Conservation (phyloP, 2,113 vertebrate species). For the Strigops habroptila region DNA sequence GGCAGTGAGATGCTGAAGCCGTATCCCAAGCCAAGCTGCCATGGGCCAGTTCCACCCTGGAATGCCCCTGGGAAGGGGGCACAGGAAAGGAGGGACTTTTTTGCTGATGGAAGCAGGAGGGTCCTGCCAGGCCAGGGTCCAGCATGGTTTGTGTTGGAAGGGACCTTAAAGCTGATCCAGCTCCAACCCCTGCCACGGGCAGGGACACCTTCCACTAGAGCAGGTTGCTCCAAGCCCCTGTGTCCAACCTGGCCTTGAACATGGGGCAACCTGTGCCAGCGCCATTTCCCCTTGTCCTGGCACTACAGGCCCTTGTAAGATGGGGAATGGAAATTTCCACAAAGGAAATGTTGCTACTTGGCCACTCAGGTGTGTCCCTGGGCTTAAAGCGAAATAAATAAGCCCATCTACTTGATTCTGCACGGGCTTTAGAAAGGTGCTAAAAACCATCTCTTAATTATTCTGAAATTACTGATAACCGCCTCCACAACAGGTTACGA, state of each 20-base stretch:
- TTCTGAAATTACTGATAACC: conserved; percentile 28
- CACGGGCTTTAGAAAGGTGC: not conserved
- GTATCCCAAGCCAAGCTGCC: not conserved
- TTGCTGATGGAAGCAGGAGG: not conserved
- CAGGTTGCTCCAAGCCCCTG: not conserved
- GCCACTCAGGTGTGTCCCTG: fast-evolving
- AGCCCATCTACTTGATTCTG: not conserved
- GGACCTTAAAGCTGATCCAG: not conserved
- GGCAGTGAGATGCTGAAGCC: not conserved
- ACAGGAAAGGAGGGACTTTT: not conserved
- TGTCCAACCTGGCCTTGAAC: not conserved
- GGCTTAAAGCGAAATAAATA: not conserved
- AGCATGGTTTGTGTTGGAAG: not conserved
- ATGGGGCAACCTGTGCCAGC: not conserved
- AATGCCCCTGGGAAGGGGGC: not conserved
- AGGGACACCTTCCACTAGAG: not conserved
- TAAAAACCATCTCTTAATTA: conserved; percentile 18
- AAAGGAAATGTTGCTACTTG: not conserved
- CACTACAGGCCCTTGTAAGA: not conserved
- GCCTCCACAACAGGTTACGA: conserved; percentile 40
- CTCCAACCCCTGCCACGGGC: not conserved
- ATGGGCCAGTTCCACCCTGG: not conserved
- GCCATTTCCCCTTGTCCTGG: not conserved
- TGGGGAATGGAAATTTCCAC: not conserved
- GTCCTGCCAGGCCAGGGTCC: not conserved